Conservation (phyloP, 2,888 invertebrate genomes). For the Xanthorhoe designata region DNA sequence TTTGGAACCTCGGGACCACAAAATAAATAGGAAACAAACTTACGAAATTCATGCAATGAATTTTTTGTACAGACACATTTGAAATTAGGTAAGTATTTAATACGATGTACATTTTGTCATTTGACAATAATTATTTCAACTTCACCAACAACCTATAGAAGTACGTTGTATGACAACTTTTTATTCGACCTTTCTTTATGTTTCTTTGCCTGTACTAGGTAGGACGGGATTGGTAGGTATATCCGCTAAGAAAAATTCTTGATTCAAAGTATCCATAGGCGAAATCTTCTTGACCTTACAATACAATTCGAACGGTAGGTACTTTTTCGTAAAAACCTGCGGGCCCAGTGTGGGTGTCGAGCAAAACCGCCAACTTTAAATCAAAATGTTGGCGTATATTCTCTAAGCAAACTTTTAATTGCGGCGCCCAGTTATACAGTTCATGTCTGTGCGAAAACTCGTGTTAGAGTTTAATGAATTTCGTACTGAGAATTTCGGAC, state of each 20-base stretch:
- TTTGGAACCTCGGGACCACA: background rate
- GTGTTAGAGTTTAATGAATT: constrained; percentile 79
- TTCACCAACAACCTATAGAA: too few species aligned
- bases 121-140: too few species aligned
- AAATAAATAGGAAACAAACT: background rate
- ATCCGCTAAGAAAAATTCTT: background rate
- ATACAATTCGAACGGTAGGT: constrained; percentile 37
- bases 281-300: constrained; percentile 9
- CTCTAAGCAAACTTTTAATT: constrained; percentile 80
- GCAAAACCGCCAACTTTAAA: constrained; percentile 73
- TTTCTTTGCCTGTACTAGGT: too few species aligned
- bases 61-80: background rate
- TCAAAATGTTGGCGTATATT: constrained; percentile 78
- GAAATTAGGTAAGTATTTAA: too few species aligned
- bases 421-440: constrained; percentile 74
- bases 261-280: background rate
- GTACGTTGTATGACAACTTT: too few species aligned
- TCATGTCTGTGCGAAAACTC: constrained; percentile 70
- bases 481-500: constrained; percentile 62
- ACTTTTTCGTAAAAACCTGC: constrained; percentile 50
- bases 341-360: constrained; percentile 51
- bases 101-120: too few species aligned
- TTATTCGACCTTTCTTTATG: too few species aligned
- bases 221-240: background rate
- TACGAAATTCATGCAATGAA: background rate